Evolutionary conservation across 2,797 vertebrate genomes (phyloP).

Genomic region (Sebastes alutus): DNA sequence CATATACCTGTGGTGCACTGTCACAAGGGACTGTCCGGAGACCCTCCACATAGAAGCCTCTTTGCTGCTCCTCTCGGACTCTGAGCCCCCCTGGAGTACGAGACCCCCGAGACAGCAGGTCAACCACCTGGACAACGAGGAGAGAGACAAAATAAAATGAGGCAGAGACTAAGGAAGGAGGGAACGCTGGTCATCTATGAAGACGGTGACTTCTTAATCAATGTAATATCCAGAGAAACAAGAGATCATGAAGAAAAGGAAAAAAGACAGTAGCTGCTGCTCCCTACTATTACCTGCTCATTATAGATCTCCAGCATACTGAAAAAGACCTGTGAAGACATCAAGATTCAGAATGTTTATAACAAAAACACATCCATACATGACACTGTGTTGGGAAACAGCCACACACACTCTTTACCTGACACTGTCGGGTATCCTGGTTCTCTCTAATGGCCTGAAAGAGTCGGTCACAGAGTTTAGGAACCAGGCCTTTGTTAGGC

Average conservation of each 20-base stretch:
- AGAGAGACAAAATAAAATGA: neutral
- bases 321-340: constrained; percentile 85
- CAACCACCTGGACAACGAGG: constrained; percentile 80
- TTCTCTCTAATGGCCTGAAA: constrained; percentile 82
- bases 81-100: constrained; percentile 82
- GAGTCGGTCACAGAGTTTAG: constrained; percentile 84
- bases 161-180: neutral
- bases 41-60: constrained; percentile 91
- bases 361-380: neutral
- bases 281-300: constrained; percentile 83
- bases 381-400: neutral
- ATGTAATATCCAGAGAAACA: neutral
- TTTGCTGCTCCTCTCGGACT: constrained; percentile 88
- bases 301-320: constrained; percentile 94
- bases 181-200: neutral
- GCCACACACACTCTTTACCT: constrained; percentile 65
- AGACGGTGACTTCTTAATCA: neutral
- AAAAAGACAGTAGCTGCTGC: neutral
- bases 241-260: neutral
- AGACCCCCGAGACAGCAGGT: constrained; percentile 83
- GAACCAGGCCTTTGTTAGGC: constrained; percentile 87
- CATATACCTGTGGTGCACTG: constrained; percentile 79
- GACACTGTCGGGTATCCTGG: constrained; percentile 82
- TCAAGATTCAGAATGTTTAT: neutral
- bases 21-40: constrained; percentile 87